Percentiles rank a stretch among this genome's conserved stretches.
These are phyloP conservation scores for Tautogolabrus adspersus DNA, from an alignment of 2,113 vertebrate species.

Conservation along the genomic window DNA sequence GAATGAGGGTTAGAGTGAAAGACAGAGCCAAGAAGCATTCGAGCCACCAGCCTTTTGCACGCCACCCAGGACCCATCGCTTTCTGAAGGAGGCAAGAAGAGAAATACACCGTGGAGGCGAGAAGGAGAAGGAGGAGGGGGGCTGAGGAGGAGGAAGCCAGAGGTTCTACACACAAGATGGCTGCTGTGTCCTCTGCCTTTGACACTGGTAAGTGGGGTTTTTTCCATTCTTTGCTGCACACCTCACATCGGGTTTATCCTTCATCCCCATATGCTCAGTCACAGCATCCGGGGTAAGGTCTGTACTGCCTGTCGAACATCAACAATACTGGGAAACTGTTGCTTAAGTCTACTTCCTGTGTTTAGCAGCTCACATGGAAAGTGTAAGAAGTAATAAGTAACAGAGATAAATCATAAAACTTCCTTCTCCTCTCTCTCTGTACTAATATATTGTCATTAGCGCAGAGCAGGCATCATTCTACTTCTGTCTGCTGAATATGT, in stretches of 20 bases:
- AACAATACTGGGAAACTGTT: constrained; percentile 56
- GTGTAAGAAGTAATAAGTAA: constrained; percentile 26
- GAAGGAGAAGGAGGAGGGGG: constrained; percentile 75
- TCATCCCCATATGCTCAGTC: not conserved
- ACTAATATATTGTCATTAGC: not conserved
- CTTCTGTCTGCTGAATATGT: constrained; percentile 6
- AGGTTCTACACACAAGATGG: constrained; percentile 84
- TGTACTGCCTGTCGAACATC: not conserved
- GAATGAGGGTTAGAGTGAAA: constrained; percentile 69
- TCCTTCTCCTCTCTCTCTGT: constrained; percentile 11
- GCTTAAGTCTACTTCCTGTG: constrained; percentile 57
- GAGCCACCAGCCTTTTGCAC: constrained; percentile 52
- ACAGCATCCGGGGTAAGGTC: not conserved
- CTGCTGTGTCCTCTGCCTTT: constrained; percentile 81
- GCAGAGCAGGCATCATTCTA: not conserved
- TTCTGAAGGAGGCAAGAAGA: constrained; percentile 59
- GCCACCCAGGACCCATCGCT: constrained; percentile 37
- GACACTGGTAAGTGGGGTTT: constrained; percentile 77
- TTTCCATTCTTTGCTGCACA: constrained; percentile 40
- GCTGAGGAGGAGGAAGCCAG: constrained; percentile 80
- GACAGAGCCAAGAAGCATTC: constrained; percentile 61
- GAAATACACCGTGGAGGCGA: constrained; percentile 69
- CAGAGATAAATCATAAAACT: constrained; percentile 27
- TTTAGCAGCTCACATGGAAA: constrained; percentile 51
- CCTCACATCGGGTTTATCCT: constrained; percentile 9